phyloP scores from a whole-genome alignment of 2,888 invertebrate genomes.

The Mythimna vitellina region DNA sequence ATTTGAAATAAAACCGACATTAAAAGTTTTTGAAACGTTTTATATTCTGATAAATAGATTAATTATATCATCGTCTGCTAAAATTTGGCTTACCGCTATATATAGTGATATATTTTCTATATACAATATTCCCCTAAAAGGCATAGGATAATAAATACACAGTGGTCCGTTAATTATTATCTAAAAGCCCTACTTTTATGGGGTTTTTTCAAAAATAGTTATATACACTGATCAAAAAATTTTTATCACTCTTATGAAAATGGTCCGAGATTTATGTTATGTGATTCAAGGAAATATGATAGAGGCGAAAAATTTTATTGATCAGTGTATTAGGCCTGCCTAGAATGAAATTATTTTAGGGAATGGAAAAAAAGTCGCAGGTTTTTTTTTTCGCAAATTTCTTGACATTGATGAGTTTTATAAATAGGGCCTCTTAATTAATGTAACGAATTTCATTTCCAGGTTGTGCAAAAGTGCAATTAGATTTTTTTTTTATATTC shows the following conservation, averaged over 20 bases:
- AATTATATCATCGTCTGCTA: slow-evolving; percentile 70
- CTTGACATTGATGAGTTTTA: slow-evolving; percentile 15
- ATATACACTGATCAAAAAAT: slow-evolving; percentile 27
- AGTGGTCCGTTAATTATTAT: slow-evolving; percentile 82
- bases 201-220: slow-evolving; percentile 70
- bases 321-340: slow-evolving; percentile 28
- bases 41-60: slow-evolving; percentile 64
- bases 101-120: slow-evolving; percentile 74
- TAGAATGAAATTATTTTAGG: background rate
- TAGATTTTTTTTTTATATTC: slow-evolving; percentile 2
- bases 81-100: slow-evolving; percentile 66
- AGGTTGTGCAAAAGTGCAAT: slow-evolving; percentile 38
- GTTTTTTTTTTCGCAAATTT: slow-evolving; percentile 5
- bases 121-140: slow-evolving; percentile 79
- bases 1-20: slow-evolving; percentile 52
- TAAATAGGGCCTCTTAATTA: slow-evolving; percentile 10
- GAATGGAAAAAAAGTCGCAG: background rate
- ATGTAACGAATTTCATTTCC: background rate
- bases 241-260: background rate
- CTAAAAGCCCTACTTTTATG: slow-evolving; percentile 67
- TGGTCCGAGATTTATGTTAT: background rate
- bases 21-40: slow-evolving; percentile 36
- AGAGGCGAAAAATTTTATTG: background rate
- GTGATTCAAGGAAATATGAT: background rate
- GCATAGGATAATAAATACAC: slow-evolving; percentile 83